Conservation (phyloP, 2,113 vertebrate species). For the Chaetura pelagica region DNA sequence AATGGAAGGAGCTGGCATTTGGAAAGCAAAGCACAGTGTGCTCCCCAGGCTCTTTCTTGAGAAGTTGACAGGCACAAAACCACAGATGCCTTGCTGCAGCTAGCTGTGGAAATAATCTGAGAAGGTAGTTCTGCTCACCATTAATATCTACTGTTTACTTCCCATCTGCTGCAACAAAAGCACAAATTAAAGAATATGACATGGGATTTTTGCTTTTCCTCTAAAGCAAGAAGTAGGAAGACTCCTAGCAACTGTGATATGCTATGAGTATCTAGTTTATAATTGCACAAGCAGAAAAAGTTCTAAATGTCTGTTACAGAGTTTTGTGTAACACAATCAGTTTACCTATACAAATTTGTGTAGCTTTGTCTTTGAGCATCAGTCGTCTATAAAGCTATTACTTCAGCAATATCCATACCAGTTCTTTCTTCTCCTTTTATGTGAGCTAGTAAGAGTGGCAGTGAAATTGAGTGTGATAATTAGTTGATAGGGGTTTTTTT, state of each 20-base stretch:
- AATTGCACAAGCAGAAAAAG: background rate
- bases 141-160: background rate
- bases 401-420: background rate
- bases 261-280: background rate
- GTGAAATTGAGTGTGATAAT: constrained; percentile 52
- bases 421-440: constrained; percentile 8
- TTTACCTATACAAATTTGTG: background rate
- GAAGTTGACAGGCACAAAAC: background rate
- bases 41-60: background rate
- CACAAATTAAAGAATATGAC: fast-evolving
- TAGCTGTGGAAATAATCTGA: background rate
- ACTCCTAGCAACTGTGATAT: background rate
- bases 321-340: background rate
- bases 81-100: background rate
- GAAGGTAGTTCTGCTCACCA: background rate
- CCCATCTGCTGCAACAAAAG: background rate
- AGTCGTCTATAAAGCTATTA: background rate
- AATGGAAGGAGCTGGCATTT: background rate
- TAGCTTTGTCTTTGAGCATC: background rate
- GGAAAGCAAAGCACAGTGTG: background rate
- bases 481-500: background rate
- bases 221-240: background rate
- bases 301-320: background rate
- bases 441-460: background rate
- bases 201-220: background rate